Evolutionary conservation across 1,140 invertebrate genomes (phyloP).

Genomic region (Drosophila kurseongensis): DNA sequence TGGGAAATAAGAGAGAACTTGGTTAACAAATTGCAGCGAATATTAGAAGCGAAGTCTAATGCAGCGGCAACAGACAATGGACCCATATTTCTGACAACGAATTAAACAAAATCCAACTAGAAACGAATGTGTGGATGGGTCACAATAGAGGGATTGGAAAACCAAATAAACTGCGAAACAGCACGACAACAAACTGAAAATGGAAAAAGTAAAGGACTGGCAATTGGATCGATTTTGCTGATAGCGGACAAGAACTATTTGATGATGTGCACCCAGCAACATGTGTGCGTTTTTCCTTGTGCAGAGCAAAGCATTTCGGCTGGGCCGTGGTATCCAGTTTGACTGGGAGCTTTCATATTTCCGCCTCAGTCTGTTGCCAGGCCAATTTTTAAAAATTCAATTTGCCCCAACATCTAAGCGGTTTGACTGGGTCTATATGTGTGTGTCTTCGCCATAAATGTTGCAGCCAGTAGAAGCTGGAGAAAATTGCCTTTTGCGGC

Average conservation of each 20-base stretch:
- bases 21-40: constrained; percentile 80
- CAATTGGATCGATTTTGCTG: constrained; percentile 54
- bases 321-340: constrained; percentile 18
- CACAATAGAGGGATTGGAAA: not conserved
- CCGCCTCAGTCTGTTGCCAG: constrained; percentile 58
- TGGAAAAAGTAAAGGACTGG: constrained; percentile 19
- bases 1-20: constrained; percentile 43
- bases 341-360: constrained; percentile 66
- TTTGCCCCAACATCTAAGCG: constrained; percentile 70
- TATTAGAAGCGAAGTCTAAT: constrained; percentile 79
- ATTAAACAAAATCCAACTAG: constrained; percentile 73
- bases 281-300: constrained; percentile 30
- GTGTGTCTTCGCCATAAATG: constrained; percentile 54
- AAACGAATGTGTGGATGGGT: constrained; percentile 10
- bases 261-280: constrained; percentile 67
- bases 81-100: constrained; percentile 72
- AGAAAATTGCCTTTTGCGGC: constrained; percentile 71
- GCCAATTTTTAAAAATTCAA: constrained; percentile 83
- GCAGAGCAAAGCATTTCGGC: constrained; percentile 34
- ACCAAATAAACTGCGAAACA: constrained; percentile 57
- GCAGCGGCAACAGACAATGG: constrained; percentile 62
- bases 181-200: constrained; percentile 28
- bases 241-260: constrained; percentile 54
- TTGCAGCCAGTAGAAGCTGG: constrained; percentile 49
- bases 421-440: constrained; percentile 40